Evolutionary conservation across 2,888 invertebrate species (phyloP).

Genomic region (Fragum sueziense): DNA sequence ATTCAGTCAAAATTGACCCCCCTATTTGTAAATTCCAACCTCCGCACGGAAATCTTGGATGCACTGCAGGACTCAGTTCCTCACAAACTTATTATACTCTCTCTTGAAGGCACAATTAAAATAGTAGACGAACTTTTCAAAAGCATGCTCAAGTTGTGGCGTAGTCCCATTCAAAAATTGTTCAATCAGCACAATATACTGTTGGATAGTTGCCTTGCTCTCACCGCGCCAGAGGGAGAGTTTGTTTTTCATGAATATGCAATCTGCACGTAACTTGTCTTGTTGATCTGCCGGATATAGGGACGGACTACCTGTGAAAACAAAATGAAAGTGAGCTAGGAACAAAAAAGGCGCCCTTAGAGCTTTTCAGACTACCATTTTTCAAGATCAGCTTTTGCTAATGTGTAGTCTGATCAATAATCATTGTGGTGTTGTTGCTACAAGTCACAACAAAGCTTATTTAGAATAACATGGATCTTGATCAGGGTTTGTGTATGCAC

Average conservation of each 20-base stretch:
- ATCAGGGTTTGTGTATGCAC: too few species aligned
- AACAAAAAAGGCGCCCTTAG: too few species aligned
- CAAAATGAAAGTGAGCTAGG: background rate
- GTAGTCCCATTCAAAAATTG: background rate
- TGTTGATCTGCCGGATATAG: background rate
- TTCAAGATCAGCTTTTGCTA: too few species aligned
- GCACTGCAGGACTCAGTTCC: background rate
- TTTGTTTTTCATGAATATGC: background rate
- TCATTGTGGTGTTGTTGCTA: too few species aligned
- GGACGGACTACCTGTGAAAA: background rate
- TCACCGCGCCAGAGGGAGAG: slow-evolving; percentile 9
- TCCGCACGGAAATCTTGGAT: background rate
- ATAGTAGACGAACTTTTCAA: slow-evolving; percentile 40
- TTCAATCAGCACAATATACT: slow-evolving; percentile 1
- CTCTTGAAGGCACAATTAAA: slow-evolving; percentile 37
- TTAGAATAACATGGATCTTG: too few species aligned
- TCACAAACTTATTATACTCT: slow-evolving; percentile 8
- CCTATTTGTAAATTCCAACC: background rate
- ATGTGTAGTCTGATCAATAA: too few species aligned
- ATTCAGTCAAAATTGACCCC: too few species aligned
- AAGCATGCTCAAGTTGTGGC: slow-evolving; percentile 19
- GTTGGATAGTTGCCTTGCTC: slow-evolving; percentile 2
- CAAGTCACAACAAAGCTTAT: too few species aligned
- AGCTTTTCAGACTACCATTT: too few species aligned
- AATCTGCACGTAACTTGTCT: background rate